Conservation (phyloP, 2,113 vertebrate species). For the Actinemys pallida region DNA sequence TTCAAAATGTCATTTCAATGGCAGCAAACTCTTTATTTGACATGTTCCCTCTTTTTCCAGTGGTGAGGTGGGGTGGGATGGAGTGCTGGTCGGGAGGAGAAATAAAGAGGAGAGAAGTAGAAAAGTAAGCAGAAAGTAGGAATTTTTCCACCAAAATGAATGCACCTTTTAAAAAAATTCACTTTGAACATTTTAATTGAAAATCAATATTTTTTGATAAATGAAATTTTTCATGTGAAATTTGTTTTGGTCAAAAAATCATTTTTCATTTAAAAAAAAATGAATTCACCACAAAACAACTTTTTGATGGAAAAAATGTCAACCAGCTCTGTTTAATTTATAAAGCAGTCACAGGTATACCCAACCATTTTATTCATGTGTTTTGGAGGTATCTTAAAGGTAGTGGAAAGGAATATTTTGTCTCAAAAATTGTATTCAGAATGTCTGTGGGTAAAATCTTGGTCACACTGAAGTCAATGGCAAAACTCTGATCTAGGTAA, state of each 20-base stretch:
- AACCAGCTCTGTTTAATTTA: neutral
- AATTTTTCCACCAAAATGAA: neutral
- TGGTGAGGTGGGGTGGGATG: too few species aligned
- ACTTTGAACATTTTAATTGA: neutral
- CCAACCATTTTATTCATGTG: neutral
- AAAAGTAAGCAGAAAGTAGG: neutral
- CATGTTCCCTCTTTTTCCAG: neutral
- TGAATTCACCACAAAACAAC: neutral
- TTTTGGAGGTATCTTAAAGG: too few species aligned
- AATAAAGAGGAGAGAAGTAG: neutral
- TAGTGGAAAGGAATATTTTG: neutral
- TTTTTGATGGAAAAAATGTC: neutral
- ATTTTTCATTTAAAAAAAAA: neutral
- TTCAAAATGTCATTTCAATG: neutral
- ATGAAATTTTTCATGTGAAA: too few species aligned
- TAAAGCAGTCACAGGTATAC: neutral
- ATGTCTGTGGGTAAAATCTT: too few species aligned
- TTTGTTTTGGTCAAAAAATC: neutral
- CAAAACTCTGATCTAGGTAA: too few species aligned
- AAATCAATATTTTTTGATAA: too few species aligned
- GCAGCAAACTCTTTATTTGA: neutral
- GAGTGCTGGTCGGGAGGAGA: neutral
- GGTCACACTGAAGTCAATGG: too few species aligned
- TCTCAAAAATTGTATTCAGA: too few species aligned
- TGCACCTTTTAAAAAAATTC: neutral